phyloP scores from a whole-genome alignment of 2,113 vertebrate genomes.

The Cheirogaleus medius region DNA sequence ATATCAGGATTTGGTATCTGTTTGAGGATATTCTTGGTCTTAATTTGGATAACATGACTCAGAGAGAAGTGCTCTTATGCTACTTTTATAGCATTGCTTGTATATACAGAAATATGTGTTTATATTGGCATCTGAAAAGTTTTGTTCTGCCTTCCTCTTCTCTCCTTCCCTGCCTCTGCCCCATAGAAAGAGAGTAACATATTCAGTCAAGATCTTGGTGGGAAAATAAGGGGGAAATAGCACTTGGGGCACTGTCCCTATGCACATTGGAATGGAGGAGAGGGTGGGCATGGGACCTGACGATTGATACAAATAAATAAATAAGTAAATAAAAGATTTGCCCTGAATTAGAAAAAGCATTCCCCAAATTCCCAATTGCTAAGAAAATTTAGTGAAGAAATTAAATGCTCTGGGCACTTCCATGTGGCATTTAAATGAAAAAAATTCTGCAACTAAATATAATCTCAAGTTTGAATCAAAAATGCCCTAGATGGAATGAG shows the following conservation, averaged over 20 bases:
- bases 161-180: not conserved
- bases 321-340: not conserved
- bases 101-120: slow-evolving; percentile 28
- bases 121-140: not conserved
- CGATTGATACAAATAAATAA: not conserved
- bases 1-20: not conserved
- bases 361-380: not conserved
- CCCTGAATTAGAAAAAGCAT: not conserved
- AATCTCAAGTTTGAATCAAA: slow-evolving; percentile 12
- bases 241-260: slow-evolving; percentile 10
- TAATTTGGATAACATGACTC: slow-evolving; percentile 46
- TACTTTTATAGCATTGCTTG: slow-evolving; percentile 37
- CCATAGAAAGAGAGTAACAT: not conserved
- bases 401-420: not conserved
- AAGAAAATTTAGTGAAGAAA: slow-evolving; percentile 44
- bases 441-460: not conserved
- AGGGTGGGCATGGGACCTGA: not conserved
- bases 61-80: not conserved
- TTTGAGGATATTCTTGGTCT: slow-evolving; percentile 43
- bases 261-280: not conserved
- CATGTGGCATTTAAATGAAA: slow-evolving; percentile 32
- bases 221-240: slow-evolving; percentile 25
- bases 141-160: not conserved
- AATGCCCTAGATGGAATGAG: slow-evolving; percentile 4
- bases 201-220: slow-evolving; percentile 19